A percentile compares a stretch with the other conserved stretches of the same genome.
phyloP scores from a whole-genome alignment of 2,113 vertebrate species.

The Daboia siamensis region DNA sequence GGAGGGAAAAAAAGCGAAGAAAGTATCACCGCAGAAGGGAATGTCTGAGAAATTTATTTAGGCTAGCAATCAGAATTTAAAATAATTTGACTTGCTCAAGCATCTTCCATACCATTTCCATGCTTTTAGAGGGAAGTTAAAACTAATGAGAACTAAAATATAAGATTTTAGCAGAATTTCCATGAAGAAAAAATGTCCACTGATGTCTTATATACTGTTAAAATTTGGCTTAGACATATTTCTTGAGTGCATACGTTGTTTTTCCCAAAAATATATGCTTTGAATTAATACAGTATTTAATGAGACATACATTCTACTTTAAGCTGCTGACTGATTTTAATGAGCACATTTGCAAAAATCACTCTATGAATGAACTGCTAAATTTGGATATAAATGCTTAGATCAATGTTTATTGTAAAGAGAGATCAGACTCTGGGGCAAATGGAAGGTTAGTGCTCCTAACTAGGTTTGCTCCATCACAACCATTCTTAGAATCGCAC shows the following conservation, averaged over 20 bases:
- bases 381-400: neutral
- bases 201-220: neutral
- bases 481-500: neutral
- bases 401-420: neutral
- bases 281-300: neutral
- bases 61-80: neutral
- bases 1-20: neutral
- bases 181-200: neutral
- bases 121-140: neutral
- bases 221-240: neutral
- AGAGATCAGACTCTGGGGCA: neutral
- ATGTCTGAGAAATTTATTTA: neutral
- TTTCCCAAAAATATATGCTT: neutral
- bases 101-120: accelerated
- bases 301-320: neutral
- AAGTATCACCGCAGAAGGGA: neutral
- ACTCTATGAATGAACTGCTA: neutral
- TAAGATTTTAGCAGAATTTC: neutral
- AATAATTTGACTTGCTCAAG: neutral
- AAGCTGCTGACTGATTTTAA: neutral
- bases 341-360: neutral
- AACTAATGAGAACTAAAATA: neutral
- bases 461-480: neutral
- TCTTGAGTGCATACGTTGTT: neutral
- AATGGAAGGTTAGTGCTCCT: neutral